Conservation (phyloP, 2,797 vertebrate species). For the Hydrolagus colliei region DNA sequence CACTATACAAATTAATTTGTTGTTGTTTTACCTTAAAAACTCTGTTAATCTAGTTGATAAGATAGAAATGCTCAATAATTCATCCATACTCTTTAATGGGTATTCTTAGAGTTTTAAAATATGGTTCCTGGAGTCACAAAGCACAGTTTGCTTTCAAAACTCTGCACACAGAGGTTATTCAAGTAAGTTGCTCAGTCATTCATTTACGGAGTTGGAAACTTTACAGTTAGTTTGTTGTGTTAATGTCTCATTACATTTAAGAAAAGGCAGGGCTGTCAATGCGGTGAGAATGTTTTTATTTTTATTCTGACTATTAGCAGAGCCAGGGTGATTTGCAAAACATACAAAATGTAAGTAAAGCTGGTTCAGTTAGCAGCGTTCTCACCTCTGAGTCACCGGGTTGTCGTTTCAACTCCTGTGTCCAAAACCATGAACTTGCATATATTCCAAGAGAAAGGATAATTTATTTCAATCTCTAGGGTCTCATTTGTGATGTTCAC, state of each 20-base stretch:
- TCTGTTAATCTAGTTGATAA: background rate
- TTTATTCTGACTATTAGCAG: background rate
- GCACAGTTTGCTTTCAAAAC: background rate
- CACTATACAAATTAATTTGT: background rate
- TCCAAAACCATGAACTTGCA: too few relatives aligned
- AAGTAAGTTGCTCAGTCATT: background rate
- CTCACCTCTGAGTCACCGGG: too few relatives aligned
- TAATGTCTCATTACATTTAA: background rate
- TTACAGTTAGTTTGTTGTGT: background rate
- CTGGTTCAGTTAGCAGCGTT: too few relatives aligned
- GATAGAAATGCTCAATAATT: background rate
- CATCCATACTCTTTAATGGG: background rate
- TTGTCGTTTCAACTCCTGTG: too few relatives aligned
- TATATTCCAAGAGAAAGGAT: too few relatives aligned
- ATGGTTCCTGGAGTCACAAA: background rate
- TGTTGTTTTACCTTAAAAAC: background rate
- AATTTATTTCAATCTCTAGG: too few relatives aligned
- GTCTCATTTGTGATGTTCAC: too few relatives aligned
- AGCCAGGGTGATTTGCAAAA: too few relatives aligned
- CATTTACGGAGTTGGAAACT: too few relatives aligned
- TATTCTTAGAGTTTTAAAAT: background rate
- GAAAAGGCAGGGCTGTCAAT: background rate
- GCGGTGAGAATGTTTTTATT: background rate
- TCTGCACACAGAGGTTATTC: background rate
- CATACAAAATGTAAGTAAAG: too few relatives aligned